A percentile compares a stretch with the other conserved stretches of the same genome.
These are phyloP conservation scores for Zaprionus inermis DNA, from an alignment of 1,140 invertebrate species.

Conservation along the genomic window DNA sequence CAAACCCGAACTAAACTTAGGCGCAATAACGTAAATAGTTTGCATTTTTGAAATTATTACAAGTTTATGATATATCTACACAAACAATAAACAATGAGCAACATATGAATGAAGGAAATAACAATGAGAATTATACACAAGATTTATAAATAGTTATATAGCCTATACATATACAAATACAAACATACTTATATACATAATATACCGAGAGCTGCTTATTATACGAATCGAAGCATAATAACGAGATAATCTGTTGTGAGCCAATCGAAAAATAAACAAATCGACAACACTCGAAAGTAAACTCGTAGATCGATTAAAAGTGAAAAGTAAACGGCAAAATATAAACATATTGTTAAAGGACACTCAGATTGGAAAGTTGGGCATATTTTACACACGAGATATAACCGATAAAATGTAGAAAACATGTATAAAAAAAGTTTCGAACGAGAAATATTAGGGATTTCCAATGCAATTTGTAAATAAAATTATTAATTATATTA, in stretches of 20 bases:
- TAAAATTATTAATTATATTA: slow-evolving; percentile 43
- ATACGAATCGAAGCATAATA: slow-evolving; percentile 36
- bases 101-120: slow-evolving; percentile 38
- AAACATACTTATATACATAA: slow-evolving; percentile 22
- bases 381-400: slow-evolving; percentile 36
- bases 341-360: slow-evolving; percentile 36
- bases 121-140: slow-evolving; percentile 61
- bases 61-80: slow-evolving; percentile 42
- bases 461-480: slow-evolving; percentile 62
- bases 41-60: slow-evolving; percentile 54
- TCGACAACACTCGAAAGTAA: slow-evolving; percentile 3
- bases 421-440: slow-evolving; percentile 48
- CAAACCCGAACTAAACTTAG: slow-evolving; percentile 20
- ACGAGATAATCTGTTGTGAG: slow-evolving; percentile 12
- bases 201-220: slow-evolving; percentile 46
- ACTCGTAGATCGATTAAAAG: slow-evolving; percentile 6
- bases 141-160: slow-evolving; percentile 66
- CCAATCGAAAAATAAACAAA: slow-evolving; percentile 5
- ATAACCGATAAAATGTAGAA: slow-evolving; percentile 14
- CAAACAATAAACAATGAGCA: slow-evolving; percentile 27
- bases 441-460: slow-evolving; percentile 41
- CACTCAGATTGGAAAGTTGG: slow-evolving; percentile 12
- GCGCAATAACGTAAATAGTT: slow-evolving; percentile 45
- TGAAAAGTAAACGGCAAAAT: neutral
- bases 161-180: slow-evolving; percentile 52